Evolutionary conservation across 2,888 invertebrate species (phyloP).

Genomic region (Cataglyphis albicans): DNA sequence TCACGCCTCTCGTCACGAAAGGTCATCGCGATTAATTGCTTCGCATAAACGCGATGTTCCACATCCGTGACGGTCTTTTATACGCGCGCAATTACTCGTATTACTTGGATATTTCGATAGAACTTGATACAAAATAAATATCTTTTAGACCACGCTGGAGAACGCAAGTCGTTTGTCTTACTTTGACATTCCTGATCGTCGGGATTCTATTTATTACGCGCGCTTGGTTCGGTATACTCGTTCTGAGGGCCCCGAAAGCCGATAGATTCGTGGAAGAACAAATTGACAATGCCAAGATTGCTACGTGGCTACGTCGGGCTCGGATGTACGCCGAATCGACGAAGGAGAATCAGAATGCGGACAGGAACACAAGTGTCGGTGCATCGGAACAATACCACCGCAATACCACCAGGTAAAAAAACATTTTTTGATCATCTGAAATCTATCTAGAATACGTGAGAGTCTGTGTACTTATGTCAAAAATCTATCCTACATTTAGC

Average conservation of each 20-base stretch:
- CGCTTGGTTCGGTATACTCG: conserved; percentile 71
- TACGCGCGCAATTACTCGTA: not conserved
- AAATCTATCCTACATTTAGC: conserved; percentile 60
- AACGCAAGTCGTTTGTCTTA: conserved; percentile 71
- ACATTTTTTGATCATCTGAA: not conserved
- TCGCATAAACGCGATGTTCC: not conserved
- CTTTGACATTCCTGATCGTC: conserved; percentile 68
- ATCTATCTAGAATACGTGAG: not conserved
- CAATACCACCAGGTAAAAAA: conserved; percentile 67
- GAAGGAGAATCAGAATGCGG: conserved; percentile 80
- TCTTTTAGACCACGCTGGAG: conserved; percentile 74
- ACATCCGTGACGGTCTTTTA: not conserved
- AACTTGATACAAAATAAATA: not conserved
- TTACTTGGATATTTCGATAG: not conserved
- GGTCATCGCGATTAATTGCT: not conserved
- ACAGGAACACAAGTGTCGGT: conserved; percentile 75
- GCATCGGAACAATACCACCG: conserved; percentile 66
- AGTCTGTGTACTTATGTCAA: not conserved
- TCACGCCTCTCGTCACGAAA: not conserved
- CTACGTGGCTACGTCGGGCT: conserved; percentile 80
- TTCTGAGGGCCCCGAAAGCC: conserved; percentile 55
- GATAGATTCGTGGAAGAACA: conserved; percentile 53
- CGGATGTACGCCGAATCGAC: conserved; percentile 81
- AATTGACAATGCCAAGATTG: conserved; percentile 77
- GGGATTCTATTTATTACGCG: conserved; percentile 71